These are phyloP conservation scores for Manis javanica DNA, from an alignment of 2,797 vertebrate genomes.

Conservation along the genomic window DNA sequence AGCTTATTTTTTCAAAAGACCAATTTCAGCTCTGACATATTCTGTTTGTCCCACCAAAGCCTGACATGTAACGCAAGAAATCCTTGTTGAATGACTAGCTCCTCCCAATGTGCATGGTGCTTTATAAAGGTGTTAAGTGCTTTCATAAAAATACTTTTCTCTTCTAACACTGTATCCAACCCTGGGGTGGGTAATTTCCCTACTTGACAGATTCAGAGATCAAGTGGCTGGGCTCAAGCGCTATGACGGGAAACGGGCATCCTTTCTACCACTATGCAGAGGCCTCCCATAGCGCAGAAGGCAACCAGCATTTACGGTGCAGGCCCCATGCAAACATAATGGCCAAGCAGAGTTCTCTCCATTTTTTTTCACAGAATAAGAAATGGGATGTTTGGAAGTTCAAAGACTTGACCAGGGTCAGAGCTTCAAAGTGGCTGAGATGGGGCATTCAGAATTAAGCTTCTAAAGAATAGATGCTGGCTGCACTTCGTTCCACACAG, in stretches of 20 bases:
- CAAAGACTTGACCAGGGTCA: background rate
- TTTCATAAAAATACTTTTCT: background rate
- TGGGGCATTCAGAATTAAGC: background rate
- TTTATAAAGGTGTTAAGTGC: background rate
- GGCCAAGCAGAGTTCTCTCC: background rate
- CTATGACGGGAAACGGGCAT: background rate
- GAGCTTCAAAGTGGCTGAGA: background rate
- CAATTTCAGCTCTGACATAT: background rate
- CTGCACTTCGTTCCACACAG: fast-evolving
- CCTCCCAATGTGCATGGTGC: fast-evolving
- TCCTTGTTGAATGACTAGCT: background rate
- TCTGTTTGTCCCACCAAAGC: background rate
- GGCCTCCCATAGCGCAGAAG: background rate
- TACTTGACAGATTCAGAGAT: background rate
- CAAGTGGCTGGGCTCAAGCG: background rate
- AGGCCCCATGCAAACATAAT: background rate
- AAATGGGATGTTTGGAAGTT: background rate
- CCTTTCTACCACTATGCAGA: fast-evolving
- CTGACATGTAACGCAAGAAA: background rate
- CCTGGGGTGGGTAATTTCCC: background rate
- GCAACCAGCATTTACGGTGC: fast-evolving
- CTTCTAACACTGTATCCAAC: background rate
- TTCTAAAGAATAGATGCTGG: background rate
- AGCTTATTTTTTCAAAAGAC: background rate
- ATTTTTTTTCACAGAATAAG: background rate